Base-by-base conservation (phyloP, 2,888 invertebrate genomes). In the Tromatobia lineatoria region DNA sequence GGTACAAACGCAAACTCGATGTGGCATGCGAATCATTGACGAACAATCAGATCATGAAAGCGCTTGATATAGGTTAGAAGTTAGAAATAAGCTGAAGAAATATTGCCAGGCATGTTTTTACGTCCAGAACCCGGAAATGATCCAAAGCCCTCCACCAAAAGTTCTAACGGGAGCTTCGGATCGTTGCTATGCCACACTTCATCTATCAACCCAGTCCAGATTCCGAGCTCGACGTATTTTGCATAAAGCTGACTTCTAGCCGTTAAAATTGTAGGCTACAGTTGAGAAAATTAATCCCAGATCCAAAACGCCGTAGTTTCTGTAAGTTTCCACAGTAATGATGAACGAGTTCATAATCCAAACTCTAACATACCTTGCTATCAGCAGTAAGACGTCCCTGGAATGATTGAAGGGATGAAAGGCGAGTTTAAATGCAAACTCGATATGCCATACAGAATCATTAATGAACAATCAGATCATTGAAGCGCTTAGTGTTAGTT, bases 251-350 rank as follows among this genome's bases (percentile, higher is more conserved):
- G 52, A 69, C 64, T 81, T 64, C 29, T 54, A 74, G 47, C 57
- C 64, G 80, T 80, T 73, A 67, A 77, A 83, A 83, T 83, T 80
- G 77, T 80, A 64, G 74, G 69, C 54, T 54, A 47, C 64, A 54
- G 15, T 34, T 34, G 76, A 73, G 67, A 73, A 67, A 20, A 71
- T 59, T 25, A 6, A 34, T 42, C 59, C 64, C 45, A 50, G 18
- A 64, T 67, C 77, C 77, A 54, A 18, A n/a, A 38, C 38, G 54
- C 75, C 45, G 64, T 59, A 34, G 59, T 84, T 78, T 69, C 45
- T 18, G 64, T 20, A 77, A 77, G 38, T 78, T 45, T 10, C 64
- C 67, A 20, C 42, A 38, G 71, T 25, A 38, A 34, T 20, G 50
- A 29, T 52, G 38, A 2, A 34, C 47, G 3, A 0, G 18, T 11